Evolutionary conservation across 2,888 invertebrate genomes (phyloP).

Genomic region (Drosophila imparisetae): DNA sequence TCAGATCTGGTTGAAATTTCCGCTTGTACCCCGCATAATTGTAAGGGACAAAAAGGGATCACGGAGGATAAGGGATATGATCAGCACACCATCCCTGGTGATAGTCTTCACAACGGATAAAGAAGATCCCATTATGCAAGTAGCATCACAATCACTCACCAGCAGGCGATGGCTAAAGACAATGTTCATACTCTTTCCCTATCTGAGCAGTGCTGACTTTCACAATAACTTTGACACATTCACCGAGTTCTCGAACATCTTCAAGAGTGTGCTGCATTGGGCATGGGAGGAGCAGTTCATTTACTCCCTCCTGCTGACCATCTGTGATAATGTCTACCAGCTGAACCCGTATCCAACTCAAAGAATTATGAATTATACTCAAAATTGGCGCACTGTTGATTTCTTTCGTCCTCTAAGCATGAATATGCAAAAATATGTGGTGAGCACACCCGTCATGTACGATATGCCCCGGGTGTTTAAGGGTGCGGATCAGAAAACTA

Average conservation of each 20-base stretch:
- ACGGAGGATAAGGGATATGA: conserved; percentile 49
- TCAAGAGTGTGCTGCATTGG: conserved; percentile 61
- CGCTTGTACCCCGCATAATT: conserved; percentile 58
- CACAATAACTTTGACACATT: conserved; percentile 31
- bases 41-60: conserved; percentile 35
- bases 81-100: conserved; percentile 72
- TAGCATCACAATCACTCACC: conserved; percentile 62
- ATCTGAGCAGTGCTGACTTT: conserved; percentile 23
- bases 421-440: conserved; percentile 69
- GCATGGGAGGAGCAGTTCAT: conserved; percentile 73
- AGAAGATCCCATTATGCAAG: conserved; percentile 74
- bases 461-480: conserved; percentile 79
- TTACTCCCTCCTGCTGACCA: conserved; percentile 67
- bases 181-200: conserved; percentile 71
- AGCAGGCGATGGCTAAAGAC: conserved; percentile 71
- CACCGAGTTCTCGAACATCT: conserved; percentile 27
- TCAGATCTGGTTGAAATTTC: conserved; percentile 61
- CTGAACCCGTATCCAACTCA: conserved; percentile 69
- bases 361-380: conserved; percentile 63
- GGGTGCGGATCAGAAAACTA: conserved; percentile 30
- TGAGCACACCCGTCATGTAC: conserved; percentile 64
- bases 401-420: conserved; percentile 49
- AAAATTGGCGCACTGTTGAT: conserved; percentile 54
- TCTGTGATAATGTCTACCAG: conserved; percentile 61
- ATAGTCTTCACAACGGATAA: conserved; percentile 69